phyloP scores from a whole-genome alignment of 2,113 vertebrate genomes.

The Chrysemys picta region DNA sequence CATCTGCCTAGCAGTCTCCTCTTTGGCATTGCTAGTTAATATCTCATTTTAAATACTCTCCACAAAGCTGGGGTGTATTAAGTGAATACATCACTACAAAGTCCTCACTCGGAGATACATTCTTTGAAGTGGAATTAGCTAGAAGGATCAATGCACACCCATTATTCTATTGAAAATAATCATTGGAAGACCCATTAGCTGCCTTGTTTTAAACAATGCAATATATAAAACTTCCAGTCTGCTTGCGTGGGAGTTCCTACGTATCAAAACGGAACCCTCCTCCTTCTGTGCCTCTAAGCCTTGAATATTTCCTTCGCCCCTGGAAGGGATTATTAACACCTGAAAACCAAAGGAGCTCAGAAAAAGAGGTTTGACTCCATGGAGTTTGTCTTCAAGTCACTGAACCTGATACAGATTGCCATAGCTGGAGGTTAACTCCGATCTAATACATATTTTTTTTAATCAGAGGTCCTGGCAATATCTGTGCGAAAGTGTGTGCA shows the following conservation, averaged over 20 bases:
- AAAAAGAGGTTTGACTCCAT: neutral
- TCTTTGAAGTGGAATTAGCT: slow-evolving; percentile 72
- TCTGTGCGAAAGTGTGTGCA: slow-evolving; percentile 40
- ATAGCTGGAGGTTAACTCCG: slow-evolving; percentile 20
- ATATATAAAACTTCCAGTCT: slow-evolving; percentile 37
- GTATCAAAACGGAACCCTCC: neutral
- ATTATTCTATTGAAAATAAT: slow-evolving; percentile 76
- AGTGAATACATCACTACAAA: slow-evolving; percentile 72
- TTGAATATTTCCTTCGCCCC: slow-evolving; percentile 49
- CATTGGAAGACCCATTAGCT: slow-evolving; percentile 57
- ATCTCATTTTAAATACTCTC: slow-evolving; percentile 58
- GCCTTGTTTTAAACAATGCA: slow-evolving; percentile 19
- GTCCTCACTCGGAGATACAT: slow-evolving; percentile 70
- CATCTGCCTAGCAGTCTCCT: neutral
- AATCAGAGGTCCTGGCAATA: slow-evolving; percentile 53
- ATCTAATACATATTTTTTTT: neutral
- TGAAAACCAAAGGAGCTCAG: slow-evolving; percentile 25
- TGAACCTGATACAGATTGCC: slow-evolving; percentile 63
- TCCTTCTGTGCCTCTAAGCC: neutral
- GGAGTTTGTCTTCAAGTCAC: slow-evolving; percentile 44
- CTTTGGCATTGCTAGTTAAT: slow-evolving; percentile 58
- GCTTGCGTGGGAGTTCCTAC: slow-evolving; percentile 16
- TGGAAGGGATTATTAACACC: slow-evolving; percentile 52
- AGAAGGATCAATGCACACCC: slow-evolving; percentile 69
- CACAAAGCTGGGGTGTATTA: slow-evolving; percentile 56